These are phyloP conservation scores for Eutrigla gurnardus DNA, from an alignment of 2,797 vertebrate genomes.

Conservation along the genomic window DNA sequence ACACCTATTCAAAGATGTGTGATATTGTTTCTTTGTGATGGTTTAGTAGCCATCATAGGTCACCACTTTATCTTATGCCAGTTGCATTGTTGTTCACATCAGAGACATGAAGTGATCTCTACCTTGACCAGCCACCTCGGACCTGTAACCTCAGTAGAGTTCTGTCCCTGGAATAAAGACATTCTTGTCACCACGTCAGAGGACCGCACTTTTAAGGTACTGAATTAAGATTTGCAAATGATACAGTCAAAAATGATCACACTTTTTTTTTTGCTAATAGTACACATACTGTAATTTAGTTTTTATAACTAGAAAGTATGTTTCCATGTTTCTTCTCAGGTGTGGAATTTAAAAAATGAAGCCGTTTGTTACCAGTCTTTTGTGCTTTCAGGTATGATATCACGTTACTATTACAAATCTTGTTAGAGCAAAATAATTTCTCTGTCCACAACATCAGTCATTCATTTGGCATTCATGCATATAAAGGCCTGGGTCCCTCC, in stretches of 20 bases:
- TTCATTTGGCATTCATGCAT: neutral
- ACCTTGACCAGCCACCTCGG: slow-evolving; percentile 84
- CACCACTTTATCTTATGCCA: neutral
- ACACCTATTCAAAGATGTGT: neutral
- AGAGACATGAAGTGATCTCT: slow-evolving; percentile 74
- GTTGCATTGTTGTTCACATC: slow-evolving; percentile 12
- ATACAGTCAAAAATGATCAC: neutral
- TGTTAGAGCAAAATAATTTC: neutral
- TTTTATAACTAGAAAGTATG: neutral
- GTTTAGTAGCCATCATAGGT: neutral
- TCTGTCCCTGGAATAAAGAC: slow-evolving; percentile 86
- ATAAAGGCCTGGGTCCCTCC: too few relatives aligned
- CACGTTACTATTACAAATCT: neutral
- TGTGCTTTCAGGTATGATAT: slow-evolving; percentile 88
- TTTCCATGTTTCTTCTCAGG: slow-evolving; percentile 70
- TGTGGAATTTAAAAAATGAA: slow-evolving; percentile 86
- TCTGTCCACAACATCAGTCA: neutral
- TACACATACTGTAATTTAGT: neutral
- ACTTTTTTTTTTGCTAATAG: slow-evolving; percentile 1
- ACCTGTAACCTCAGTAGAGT: slow-evolving; percentile 88
- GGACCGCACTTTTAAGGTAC: slow-evolving; percentile 92
- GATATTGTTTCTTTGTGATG: neutral
- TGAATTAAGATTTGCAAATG: neutral
- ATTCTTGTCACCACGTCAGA: slow-evolving; percentile 89
- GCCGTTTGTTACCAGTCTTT: slow-evolving; percentile 85